These are phyloP conservation scores for Bufotes viridis DNA, from an alignment of 2,797 vertebrate species.

Conservation along the genomic window DNA sequence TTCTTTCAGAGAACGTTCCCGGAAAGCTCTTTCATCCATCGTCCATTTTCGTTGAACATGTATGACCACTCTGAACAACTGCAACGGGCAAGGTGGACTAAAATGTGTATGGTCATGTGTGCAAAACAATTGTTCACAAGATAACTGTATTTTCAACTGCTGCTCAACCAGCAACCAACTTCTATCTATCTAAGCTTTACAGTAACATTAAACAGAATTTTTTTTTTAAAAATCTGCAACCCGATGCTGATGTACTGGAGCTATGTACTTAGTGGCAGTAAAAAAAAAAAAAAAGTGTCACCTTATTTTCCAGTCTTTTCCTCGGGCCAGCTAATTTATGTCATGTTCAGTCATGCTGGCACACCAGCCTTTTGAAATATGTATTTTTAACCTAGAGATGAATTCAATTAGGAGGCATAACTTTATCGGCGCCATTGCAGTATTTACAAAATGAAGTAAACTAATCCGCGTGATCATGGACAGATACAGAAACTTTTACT, in stretches of 20 bases:
- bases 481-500: conserved; percentile 37
- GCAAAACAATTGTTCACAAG: too few species aligned
- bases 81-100: too few species aligned
- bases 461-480: background rate
- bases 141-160: too few species aligned
- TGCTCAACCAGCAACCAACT: too few species aligned
- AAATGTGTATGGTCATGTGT: too few species aligned
- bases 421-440: conserved; percentile 27
- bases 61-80: too few species aligned
- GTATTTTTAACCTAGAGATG: conserved; percentile 6
- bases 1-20: too few species aligned
- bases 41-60: too few species aligned
- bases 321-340: conserved; percentile 7
- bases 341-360: conserved; percentile 12
- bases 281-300: background rate
- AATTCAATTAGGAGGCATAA: conserved; percentile 10
- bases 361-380: background rate
- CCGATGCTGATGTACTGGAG: background rate
- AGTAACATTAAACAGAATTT: conserved; percentile 10
- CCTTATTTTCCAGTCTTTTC: conserved; percentile 5
- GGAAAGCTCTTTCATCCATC: too few species aligned
- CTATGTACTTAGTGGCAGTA: background rate
- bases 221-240: background rate
- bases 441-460: background rate
- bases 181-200: background rate